Conservation (phyloP, 2,888 invertebrate genomes). For the Conchocele bisecta region DNA sequence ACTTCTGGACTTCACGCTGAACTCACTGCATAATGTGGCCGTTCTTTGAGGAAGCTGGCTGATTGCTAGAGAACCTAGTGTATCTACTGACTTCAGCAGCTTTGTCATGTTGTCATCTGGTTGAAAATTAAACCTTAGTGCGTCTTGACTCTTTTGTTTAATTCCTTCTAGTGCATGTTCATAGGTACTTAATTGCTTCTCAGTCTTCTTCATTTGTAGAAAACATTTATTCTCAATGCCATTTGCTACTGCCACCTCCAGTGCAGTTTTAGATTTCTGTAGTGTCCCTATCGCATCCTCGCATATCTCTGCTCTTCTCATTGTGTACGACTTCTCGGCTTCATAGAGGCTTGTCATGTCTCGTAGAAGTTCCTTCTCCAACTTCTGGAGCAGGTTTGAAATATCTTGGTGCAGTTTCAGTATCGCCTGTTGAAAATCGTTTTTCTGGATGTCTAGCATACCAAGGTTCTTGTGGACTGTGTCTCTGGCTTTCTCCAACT, state of each 20-base stretch:
- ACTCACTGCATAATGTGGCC: conserved; percentile 26
- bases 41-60: conserved; percentile 24
- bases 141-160: conserved; percentile 29
- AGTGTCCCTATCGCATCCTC: conserved; percentile 35
- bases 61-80: conserved; percentile 37
- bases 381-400: conserved; percentile 21
- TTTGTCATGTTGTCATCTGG: conserved; percentile 29
- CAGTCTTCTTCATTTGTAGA: conserved; percentile 50
- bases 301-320: conserved; percentile 32
- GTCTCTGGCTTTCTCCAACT: conserved; percentile 38
- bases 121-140: conserved; percentile 34
- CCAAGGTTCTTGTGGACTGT: conserved; percentile 38
- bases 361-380: conserved; percentile 25
- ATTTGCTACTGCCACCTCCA: conserved; percentile 45
- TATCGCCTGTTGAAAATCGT: conserved; percentile 43
- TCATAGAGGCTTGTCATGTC: conserved; percentile 34
- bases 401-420: conserved; percentile 45
- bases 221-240: conserved; percentile 52
- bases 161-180: conserved; percentile 42
- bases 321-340: conserved; percentile 38
- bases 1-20: conserved; percentile 45
- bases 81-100: conserved; percentile 22
- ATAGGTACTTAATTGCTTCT: conserved; percentile 41
- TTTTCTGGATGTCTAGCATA: conserved; percentile 29
- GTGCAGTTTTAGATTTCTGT: conserved; percentile 27